phyloP scores from a whole-genome alignment of 1,140 invertebrate genomes.

The Cotesia chilonis region DNA sequence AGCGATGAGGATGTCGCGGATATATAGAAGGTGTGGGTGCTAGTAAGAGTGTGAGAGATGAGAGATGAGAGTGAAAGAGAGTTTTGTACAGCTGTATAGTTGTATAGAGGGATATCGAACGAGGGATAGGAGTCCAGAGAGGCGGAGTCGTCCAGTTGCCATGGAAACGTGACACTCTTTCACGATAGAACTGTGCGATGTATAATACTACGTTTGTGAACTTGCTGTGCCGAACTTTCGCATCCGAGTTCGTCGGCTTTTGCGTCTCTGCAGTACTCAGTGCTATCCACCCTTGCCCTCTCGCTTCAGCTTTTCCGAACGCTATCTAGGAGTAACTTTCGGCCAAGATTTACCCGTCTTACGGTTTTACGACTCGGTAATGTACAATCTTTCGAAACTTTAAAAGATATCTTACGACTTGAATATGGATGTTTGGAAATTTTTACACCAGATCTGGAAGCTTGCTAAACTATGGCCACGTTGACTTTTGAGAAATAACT shows the following conservation, averaged over 20 bases:
- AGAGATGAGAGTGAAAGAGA: conserved; percentile 2
- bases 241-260: conserved; percentile 20
- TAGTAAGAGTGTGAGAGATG: background rate
- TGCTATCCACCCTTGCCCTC: too few species aligned
- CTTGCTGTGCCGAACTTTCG: conserved; percentile 19
- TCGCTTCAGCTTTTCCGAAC: too few species aligned
- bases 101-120: conserved; percentile 21
- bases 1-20: conserved; percentile 12
- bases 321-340: background rate
- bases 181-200: background rate
- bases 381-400: conserved; percentile 23
- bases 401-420: background rate
- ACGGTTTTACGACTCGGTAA: conserved; percentile 11
- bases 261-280: background rate
- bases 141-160: conserved; percentile 36
- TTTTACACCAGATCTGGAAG: too few species aligned
- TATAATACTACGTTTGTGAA: background rate
- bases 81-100: too few species aligned
- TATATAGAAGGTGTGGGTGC: background rate
- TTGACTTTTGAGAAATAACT: too few species aligned
- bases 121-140: conserved; percentile 31
- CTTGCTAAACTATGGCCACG: too few species aligned
- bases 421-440: background rate
- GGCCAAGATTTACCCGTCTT: conserved; percentile 11
- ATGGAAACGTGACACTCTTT: conserved; percentile 39